These are phyloP conservation scores for Neodontobutis hainanensis DNA, from an alignment of 2,113 vertebrate genomes.

Conservation along the genomic window DNA sequence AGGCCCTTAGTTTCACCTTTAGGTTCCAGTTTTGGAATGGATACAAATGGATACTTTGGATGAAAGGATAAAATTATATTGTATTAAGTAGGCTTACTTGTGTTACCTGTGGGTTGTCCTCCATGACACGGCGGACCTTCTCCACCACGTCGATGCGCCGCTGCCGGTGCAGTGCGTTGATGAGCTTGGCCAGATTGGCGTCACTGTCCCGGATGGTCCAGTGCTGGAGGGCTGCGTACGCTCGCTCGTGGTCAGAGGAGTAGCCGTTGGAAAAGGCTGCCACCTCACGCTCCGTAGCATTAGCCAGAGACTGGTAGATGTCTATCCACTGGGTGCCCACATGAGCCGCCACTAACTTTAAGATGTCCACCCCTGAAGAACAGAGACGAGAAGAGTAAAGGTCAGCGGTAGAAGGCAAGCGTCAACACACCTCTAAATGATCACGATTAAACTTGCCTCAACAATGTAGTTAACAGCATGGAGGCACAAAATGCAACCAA, in stretches of 20 bases:
- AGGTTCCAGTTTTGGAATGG: too few species aligned
- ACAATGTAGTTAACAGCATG: too few species aligned
- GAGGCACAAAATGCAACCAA: too few species aligned
- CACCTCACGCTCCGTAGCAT: constrained; percentile 90
- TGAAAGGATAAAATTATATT: too few species aligned
- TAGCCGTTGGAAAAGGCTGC: constrained; percentile 92
- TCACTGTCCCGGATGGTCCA: constrained; percentile 93
- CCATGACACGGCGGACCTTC: constrained; percentile 94
- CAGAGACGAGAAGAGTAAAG: constrained; percentile 16
- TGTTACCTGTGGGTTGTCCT: constrained; percentile 90
- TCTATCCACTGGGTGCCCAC: constrained; percentile 95
- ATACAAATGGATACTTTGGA: too few species aligned
- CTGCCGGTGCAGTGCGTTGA: constrained; percentile 90
- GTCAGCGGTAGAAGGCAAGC: not conserved
- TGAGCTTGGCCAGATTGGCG: constrained; percentile 95
- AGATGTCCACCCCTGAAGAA: constrained; percentile 90
- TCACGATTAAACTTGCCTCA: too few species aligned
- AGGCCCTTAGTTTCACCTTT: too few species aligned
- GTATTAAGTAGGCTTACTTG: too few species aligned
- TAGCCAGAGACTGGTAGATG: constrained; percentile 92
- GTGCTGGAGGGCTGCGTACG: constrained; percentile 93
- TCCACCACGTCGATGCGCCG: constrained; percentile 94
- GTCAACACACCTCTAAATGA: too few species aligned
- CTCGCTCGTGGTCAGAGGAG: constrained; percentile 86
- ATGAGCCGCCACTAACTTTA: constrained; percentile 92